phyloP scores from a whole-genome alignment of 2,888 invertebrate species.

The Synergus japonicus region DNA sequence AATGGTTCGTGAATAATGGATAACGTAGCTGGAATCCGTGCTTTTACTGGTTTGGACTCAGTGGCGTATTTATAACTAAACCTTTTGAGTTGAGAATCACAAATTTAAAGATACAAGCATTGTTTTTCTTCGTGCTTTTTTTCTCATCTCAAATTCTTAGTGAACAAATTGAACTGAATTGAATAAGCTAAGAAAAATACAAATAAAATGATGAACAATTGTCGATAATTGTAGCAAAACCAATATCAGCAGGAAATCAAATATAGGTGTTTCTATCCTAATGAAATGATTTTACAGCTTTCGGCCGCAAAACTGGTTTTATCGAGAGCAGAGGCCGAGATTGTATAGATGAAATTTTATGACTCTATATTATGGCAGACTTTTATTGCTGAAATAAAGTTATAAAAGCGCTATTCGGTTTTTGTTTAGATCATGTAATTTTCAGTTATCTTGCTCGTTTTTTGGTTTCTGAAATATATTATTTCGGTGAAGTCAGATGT shows the following conservation, averaged over 20 bases:
- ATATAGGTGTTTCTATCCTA: neutral
- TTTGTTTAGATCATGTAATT: slow-evolving; percentile 12
- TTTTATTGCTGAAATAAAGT: slow-evolving; percentile 19
- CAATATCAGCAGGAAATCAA: neutral
- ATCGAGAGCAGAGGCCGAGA: neutral
- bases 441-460: neutral
- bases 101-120: neutral
- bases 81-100: slow-evolving; percentile 18
- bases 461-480: no score
- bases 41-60: slow-evolving; percentile 12
- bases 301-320: neutral
- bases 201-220: no score
- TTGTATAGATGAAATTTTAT: slow-evolving; percentile 20
- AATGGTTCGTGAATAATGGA: slow-evolving; percentile 37
- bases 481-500: no score
- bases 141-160: neutral
- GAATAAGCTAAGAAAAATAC: neutral
- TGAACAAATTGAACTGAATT: neutral
- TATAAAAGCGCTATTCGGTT: slow-evolving; percentile 11
- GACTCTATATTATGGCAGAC: slow-evolving; percentile 1
- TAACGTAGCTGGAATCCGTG: slow-evolving; percentile 29
- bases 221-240: no score
- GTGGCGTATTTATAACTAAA: slow-evolving; percentile 26
- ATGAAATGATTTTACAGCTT: neutral
- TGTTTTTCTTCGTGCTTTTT: neutral